phyloP scores from a whole-genome alignment of 1,140 invertebrate species.

The Aphelenchoides besseyi region DNA sequence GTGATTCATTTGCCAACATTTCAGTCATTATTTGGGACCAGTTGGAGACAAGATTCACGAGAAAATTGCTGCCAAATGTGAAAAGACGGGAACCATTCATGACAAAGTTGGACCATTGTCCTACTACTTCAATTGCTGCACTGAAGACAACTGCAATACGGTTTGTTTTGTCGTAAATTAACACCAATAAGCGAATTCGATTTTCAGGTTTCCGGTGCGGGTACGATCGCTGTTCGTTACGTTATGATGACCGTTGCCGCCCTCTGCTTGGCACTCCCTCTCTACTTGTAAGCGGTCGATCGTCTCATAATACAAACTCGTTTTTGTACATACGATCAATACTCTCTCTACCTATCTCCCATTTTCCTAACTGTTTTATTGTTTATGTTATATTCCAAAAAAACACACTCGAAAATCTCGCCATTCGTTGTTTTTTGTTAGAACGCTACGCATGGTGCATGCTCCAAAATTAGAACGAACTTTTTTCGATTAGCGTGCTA shows the following conservation, averaged over 20 bases:
- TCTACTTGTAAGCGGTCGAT: background rate
- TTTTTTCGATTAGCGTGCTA: slow-evolving; percentile 5
- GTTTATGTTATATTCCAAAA: background rate
- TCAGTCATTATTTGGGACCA: slow-evolving; percentile 3
- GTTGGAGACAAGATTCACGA: slow-evolving; percentile 15
- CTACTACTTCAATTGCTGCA: slow-evolving; percentile 24
- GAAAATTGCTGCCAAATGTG: background rate
- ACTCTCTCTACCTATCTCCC: background rate
- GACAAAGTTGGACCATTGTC: slow-evolving; percentile 12
- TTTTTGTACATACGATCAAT: background rate
- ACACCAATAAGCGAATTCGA: background rate
- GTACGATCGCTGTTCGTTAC: background rate
- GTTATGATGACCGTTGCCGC: background rate
- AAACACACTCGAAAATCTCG: too few species aligned
- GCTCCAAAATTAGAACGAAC: background rate
- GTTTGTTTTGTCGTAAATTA: background rate
- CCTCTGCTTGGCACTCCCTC: background rate
- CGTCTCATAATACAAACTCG: background rate
- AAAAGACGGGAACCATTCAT: background rate
- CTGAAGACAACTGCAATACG: slow-evolving; percentile 1
- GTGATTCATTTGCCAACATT: background rate
- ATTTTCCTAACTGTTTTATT: background rate
- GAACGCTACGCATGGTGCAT: background rate
- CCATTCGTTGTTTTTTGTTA: too few species aligned
- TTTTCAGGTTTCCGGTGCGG: background rate